Evolutionary conservation across 1,140 invertebrate species (phyloP), one percentile per base, ranked within the genome.

Genomic region (Apolygus lucorum): DNA sequence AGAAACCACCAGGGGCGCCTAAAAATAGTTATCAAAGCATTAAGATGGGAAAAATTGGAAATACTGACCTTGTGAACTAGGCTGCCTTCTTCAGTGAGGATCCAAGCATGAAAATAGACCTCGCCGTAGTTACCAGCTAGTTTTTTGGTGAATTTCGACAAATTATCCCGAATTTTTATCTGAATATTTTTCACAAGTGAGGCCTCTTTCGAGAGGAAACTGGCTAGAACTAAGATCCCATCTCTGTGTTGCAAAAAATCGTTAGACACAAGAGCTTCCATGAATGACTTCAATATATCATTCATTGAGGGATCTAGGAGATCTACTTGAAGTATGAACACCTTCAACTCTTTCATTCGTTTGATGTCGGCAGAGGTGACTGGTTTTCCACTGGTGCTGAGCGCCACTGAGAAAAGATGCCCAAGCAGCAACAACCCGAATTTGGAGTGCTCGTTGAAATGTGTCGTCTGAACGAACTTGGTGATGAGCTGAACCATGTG

Each of bases 121-220:
- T 72, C 71, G 28, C 72, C 72, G 64, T 72, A 72, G 14, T 24
- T 52, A 21, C n/a, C 2, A 70, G 72, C 72, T 28, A 69, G 49
- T 14, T n/a, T 25, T 59, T 69, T 67, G 24, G 22, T 67, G 17
- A 66, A 28, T 22, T 68, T 59, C 29, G 69, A 59, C 13, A 71
- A 24, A 52, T 25, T 29, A 14, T 69, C 49, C 59, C 67, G 67
- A 21, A 73, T 66, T 1, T 63, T 28, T 29, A 65, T 28, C 22
- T 73, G 70, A 49, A 73, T 49, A 11, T 28, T 68, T 65, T 67
- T 70, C 11, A 65, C 28, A 1, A 72, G 34, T 17, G 65, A 28
- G 17, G 67, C 28, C n/a, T 70, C 54, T 42, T 59, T 24, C 11
- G 68, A 70, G 22, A 72, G 29, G 28, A 70, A 29, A 54, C 65